Conservation (phyloP, 2,113 vertebrate genomes). For the Chascanopsetta lugubris region DNA sequence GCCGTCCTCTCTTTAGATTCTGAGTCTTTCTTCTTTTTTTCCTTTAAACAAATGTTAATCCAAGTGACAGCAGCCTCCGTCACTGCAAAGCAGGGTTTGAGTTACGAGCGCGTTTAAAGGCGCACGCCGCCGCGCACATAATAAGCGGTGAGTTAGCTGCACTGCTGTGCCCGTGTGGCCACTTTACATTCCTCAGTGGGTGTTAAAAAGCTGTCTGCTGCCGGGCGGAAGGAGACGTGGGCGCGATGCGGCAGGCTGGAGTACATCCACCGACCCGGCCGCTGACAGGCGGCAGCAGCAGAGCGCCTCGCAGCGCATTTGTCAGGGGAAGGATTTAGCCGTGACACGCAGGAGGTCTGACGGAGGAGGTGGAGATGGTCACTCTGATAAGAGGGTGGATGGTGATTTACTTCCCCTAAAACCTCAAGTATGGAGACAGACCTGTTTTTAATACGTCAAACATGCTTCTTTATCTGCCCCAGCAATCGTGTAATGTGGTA, state of each 20-base stretch:
- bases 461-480: too few species aligned
- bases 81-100: not conserved
- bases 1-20: not conserved
- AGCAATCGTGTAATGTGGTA: too few species aligned
- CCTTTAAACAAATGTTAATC: not conserved
- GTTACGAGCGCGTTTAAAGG: not conserved
- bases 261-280: not conserved
- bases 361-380: too few species aligned
- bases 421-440: too few species aligned
- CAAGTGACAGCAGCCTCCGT: not conserved
- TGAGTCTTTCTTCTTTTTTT: not conserved
- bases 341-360: too few species aligned
- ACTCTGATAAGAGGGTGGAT: too few species aligned
- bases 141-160: not conserved
- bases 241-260: not conserved
- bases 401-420: too few species aligned
- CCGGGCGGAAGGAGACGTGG: not conserved
- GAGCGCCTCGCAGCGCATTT: not conserved
- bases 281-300: not conserved
- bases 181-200: conserved; percentile 10
- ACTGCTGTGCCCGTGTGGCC: not conserved
- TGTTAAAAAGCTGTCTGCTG: not conserved
- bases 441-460: too few species aligned
- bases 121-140: not conserved
- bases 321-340: too few species aligned